A percentile compares a stretch with the other conserved stretches of the same genome.
These are phyloP conservation scores for Pachycephala philippinensis DNA, from an alignment of 2,113 vertebrate species.

Conservation along the genomic window DNA sequence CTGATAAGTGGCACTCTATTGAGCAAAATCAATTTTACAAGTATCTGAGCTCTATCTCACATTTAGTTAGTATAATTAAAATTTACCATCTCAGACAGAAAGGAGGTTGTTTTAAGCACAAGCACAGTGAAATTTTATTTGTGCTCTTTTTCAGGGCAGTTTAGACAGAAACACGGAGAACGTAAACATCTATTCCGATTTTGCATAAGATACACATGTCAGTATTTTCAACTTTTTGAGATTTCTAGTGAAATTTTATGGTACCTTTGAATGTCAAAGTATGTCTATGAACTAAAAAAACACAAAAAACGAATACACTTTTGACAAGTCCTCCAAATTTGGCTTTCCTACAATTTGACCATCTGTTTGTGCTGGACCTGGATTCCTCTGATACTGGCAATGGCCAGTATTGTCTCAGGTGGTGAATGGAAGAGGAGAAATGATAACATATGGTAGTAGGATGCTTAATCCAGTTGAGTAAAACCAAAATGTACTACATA, in stretches of 20 bases:
- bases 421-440: conserved; percentile 56
- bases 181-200: background rate
- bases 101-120: background rate
- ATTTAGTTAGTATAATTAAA: background rate
- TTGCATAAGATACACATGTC: background rate
- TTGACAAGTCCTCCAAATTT: background rate
- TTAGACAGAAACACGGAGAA: background rate
- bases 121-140: background rate
- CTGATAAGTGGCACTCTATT: background rate
- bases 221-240: background rate
- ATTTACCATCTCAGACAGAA: background rate
- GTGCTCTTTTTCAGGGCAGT: background rate
- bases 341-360: conserved; percentile 56
- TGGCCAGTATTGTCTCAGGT: conserved; percentile 60
- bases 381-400: conserved; percentile 46
- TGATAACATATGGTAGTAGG: conserved; percentile 58
- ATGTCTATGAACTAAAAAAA: background rate
- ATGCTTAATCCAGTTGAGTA: conserved; percentile 16
- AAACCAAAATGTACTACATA: conserved; percentile 36
- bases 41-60: background rate
- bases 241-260: background rate
- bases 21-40: background rate
- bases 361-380: conserved; percentile 61
- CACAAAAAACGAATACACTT: background rate
- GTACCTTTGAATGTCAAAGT: conserved; percentile 12